These are phyloP conservation scores for Lobophora halterata DNA, from an alignment of 2,888 invertebrate genomes.

Conservation along the genomic window DNA sequence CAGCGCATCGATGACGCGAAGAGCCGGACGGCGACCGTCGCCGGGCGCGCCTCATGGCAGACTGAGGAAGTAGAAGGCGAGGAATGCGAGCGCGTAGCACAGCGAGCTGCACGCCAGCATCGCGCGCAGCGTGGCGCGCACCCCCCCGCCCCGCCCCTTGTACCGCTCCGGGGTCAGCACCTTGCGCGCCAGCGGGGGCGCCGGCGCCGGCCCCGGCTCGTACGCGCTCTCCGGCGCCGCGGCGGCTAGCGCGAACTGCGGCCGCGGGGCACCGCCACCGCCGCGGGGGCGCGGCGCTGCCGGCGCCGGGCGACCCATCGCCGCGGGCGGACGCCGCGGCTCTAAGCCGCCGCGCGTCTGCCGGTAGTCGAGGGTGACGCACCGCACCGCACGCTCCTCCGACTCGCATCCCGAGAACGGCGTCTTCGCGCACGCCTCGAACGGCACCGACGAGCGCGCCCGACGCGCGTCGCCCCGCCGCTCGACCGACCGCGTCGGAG, in stretches of 20 bases:
- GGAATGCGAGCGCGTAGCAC: constrained; percentile 59
- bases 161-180: constrained; percentile 54
- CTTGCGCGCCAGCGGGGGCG: constrained; percentile 42
- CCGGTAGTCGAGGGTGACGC: constrained; percentile 32
- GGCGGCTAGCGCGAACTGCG: constrained; percentile 44
- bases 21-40: neutral
- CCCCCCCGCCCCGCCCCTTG: constrained; percentile 61
- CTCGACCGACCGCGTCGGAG: constrained; percentile 23
- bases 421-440: constrained; percentile 19
- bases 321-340: constrained; percentile 28
- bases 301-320: constrained; percentile 24
- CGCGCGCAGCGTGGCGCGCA: constrained; percentile 70
- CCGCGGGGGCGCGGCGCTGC: constrained; percentile 33
- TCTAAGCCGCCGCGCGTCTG: constrained; percentile 32
- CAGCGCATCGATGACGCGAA: neutral
- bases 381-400: constrained; percentile 26
- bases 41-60: constrained; percentile 41
- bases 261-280: constrained; percentile 25
- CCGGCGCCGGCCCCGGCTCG: constrained; percentile 31
- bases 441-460: constrained; percentile 20
- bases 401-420: constrained; percentile 25
- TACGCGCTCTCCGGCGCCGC: constrained; percentile 32
- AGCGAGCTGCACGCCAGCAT: constrained; percentile 78
- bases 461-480: constrained; percentile 31
- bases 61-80: constrained; percentile 70